Percentiles rank a stretch among this genome's conserved stretches.
Conservation (phyloP, 2,797 vertebrate species). For the Pseudocheirus occidentalis region DNA sequence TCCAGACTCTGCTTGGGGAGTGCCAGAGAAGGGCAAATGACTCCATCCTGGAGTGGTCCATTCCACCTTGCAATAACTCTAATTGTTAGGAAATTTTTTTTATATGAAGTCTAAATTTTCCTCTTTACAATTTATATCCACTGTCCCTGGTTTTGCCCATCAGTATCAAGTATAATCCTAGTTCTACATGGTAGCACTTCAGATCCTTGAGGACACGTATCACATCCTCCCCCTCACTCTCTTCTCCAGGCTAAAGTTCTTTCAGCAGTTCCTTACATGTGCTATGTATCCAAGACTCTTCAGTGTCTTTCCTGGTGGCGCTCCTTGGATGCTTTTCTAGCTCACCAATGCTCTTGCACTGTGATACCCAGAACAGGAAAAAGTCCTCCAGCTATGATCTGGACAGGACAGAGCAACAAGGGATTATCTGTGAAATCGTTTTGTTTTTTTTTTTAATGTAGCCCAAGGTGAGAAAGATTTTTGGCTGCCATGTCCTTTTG, state of each 20-base stretch:
- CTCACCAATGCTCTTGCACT: background rate
- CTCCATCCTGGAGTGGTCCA: background rate
- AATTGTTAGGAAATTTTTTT: background rate
- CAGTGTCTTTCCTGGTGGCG: slow-evolving; percentile 5
- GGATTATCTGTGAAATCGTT: background rate
- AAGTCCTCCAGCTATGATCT: background rate
- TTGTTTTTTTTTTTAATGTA: background rate
- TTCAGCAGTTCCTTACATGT: background rate
- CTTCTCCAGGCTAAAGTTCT: background rate
- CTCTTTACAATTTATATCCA: background rate
- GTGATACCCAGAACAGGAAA: background rate
- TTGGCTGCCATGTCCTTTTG: background rate
- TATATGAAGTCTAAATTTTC: background rate
- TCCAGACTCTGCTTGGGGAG: background rate
- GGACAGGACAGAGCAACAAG: background rate
- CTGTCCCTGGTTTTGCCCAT: background rate
- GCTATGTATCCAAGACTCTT: background rate
- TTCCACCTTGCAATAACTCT: background rate
- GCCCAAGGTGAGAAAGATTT: background rate
- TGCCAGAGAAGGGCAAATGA: background rate
- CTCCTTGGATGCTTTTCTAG: background rate
- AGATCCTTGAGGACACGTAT: background rate
- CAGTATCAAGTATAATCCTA: background rate
- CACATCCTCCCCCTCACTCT: background rate
- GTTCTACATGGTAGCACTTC: background rate